Conservation (phyloP, 2,113 vertebrate genomes). For the Peromyscus leucopus region DNA sequence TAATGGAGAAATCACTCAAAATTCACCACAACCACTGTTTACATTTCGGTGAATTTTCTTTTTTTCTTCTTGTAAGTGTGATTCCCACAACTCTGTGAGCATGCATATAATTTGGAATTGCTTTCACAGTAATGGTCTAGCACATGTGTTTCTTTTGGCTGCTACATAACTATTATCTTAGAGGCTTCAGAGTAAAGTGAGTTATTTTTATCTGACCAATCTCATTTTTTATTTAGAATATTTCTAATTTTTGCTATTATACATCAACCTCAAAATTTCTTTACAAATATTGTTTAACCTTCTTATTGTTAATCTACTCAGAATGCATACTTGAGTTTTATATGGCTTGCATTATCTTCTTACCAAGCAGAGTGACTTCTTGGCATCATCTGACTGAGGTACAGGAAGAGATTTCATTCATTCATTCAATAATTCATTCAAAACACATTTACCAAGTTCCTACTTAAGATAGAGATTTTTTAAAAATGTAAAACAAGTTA, state of each 20-base stretch:
- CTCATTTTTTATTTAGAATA: not conserved
- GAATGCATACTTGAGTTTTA: not conserved
- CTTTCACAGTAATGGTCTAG: conserved; percentile 9
- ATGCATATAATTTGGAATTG: not conserved
- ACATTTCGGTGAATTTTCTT: conserved; percentile 50
- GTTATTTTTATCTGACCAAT: not conserved
- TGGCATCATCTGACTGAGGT: not conserved
- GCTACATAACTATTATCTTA: not conserved
- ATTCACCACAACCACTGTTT: not conserved
- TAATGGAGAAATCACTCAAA: conserved; percentile 9
- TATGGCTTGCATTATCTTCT: not conserved
- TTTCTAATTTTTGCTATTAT: conserved; percentile 24
- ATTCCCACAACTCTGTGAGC: conserved; percentile 31
- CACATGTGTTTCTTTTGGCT: conserved; percentile 6
- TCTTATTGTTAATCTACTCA: not conserved
- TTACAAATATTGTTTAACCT: not conserved
- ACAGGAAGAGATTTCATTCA: not conserved
- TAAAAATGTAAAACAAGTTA: not conserved
- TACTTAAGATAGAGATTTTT: not conserved
- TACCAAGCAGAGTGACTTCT: not conserved
- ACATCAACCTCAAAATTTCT: not conserved
- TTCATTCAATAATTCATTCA: not conserved
- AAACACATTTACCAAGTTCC: conserved; percentile 5
- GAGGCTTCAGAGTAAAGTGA: not conserved
- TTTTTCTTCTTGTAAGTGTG: not conserved